Evolutionary conservation across 1,140 invertebrate species (phyloP).

Genomic region (Drosophila elegans): DNA sequence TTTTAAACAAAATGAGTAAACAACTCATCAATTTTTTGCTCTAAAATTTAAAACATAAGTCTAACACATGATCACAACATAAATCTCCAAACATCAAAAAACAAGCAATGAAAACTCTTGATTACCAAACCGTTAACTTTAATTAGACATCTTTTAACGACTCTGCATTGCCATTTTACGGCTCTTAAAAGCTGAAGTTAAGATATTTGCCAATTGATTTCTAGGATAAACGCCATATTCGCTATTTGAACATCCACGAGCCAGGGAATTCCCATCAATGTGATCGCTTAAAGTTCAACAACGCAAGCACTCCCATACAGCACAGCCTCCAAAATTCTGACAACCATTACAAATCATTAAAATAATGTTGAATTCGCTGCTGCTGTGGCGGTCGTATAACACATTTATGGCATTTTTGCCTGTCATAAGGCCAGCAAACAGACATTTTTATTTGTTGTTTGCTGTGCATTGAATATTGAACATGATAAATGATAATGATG

Average conservation of each 20-base stretch:
- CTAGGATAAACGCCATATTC: not conserved
- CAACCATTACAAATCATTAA: constrained; percentile 73
- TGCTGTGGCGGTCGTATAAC: constrained; percentile 46
- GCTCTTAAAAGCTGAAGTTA: not conserved
- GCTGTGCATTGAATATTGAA: constrained; percentile 61
- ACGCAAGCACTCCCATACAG: constrained; percentile 33
- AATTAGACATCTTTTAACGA: not conserved
- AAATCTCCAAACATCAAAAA: too few species aligned
- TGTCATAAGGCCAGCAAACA: constrained; percentile 71
- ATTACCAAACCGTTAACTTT: not conserved
- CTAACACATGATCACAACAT: too few species aligned
- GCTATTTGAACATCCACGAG: not conserved
- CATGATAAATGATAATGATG: constrained; percentile 68
- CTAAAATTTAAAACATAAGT: too few species aligned
- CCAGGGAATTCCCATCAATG: constrained; percentile 20
- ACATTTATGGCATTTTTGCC: constrained; percentile 63
- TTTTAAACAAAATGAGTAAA: too few species aligned
- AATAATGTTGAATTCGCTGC: constrained; percentile 52
- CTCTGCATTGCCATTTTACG: not conserved
- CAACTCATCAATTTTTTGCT: too few species aligned
- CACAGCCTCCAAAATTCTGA: constrained; percentile 62
- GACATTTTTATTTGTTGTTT: constrained; percentile 78
- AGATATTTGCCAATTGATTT: constrained; percentile 16
- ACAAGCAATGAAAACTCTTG: not conserved
- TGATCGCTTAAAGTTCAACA: constrained; percentile 19